These are phyloP conservation scores for Apodemus agrarius DNA, from an alignment of 2,797 vertebrate genomes.

Conservation along the genomic window DNA sequence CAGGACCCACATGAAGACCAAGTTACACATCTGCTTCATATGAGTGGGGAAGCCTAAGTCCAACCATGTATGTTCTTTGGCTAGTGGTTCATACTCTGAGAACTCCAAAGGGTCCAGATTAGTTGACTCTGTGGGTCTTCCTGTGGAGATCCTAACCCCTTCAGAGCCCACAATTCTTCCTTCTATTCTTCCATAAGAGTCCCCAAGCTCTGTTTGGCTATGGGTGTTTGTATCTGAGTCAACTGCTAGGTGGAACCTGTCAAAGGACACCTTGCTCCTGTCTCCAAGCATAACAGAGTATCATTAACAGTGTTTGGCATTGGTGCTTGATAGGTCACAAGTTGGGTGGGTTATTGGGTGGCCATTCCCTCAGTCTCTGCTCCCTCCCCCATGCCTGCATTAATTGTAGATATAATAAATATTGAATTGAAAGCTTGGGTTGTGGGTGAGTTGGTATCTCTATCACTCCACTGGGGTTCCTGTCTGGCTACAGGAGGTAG, in stretches of 20 bases:
- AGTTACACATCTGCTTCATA: not conserved
- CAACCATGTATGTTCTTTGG: not conserved
- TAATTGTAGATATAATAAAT: not conserved
- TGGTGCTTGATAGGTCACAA: not conserved
- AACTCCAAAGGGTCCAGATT: not conserved
- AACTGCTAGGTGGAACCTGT: not conserved
- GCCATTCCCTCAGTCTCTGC: not conserved
- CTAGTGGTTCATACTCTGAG: not conserved
- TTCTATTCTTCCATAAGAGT: not conserved
- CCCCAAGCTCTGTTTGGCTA: not conserved
- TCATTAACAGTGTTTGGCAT: not conserved
- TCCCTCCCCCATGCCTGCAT: not conserved
- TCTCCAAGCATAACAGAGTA: not conserved
- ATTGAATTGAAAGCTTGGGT: not conserved
- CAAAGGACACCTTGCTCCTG: not conserved
- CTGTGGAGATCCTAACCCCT: not conserved
- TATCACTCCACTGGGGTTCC: not conserved
- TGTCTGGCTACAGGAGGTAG: not conserved
- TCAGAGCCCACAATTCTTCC: not conserved
- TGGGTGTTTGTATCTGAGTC: not conserved
- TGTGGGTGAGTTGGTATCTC: not conserved
- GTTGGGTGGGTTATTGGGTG: not conserved
- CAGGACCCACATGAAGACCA: not conserved
- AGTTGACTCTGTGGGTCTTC: not conserved
- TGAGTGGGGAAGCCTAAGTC: not conserved